A percentile compares a stretch with the other conserved stretches of the same genome.
Evolutionary conservation across 2,113 vertebrate species (phyloP).

Genomic region (Burhinus bistriatus): DNA sequence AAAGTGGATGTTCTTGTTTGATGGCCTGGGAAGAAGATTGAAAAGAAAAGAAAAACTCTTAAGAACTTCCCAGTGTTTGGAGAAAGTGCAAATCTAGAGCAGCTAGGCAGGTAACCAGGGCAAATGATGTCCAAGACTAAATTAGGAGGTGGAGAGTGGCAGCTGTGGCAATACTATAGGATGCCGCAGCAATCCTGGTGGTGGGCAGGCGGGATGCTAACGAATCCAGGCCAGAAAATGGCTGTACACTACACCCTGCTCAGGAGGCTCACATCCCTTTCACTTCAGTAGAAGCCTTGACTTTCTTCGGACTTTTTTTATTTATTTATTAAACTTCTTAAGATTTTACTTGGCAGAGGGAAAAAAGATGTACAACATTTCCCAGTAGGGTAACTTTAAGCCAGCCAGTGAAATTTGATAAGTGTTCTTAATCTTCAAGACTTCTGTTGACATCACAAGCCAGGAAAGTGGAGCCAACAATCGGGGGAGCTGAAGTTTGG

Average conservation of each 20-base stretch:
- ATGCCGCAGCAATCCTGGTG: neutral
- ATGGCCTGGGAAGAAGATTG: neutral
- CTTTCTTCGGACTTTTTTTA: neutral
- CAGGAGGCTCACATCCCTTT: neutral
- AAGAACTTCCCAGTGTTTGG: neutral
- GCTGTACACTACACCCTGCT: neutral
- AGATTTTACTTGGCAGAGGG: neutral
- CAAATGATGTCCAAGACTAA: neutral
- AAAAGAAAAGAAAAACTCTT: neutral
- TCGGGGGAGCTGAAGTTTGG: neutral
- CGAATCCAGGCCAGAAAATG: accelerated
- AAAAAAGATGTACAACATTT: neutral
- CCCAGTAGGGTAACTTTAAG: neutral
- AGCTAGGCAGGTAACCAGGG: neutral
- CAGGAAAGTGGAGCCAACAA: neutral
- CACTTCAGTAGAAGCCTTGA: neutral
- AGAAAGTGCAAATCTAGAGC: neutral
- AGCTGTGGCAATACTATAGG: neutral
- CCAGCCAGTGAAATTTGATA: neutral
- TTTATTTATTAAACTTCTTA: neutral
- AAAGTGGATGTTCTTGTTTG: neutral
- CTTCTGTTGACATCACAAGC: constrained; percentile 23
- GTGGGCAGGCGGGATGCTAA: neutral
- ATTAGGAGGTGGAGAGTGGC: neutral
- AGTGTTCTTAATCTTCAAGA: constrained; percentile 17